phyloP scores from a whole-genome alignment of 2,888 invertebrate genomes.

The Coremacera marginata region DNA sequence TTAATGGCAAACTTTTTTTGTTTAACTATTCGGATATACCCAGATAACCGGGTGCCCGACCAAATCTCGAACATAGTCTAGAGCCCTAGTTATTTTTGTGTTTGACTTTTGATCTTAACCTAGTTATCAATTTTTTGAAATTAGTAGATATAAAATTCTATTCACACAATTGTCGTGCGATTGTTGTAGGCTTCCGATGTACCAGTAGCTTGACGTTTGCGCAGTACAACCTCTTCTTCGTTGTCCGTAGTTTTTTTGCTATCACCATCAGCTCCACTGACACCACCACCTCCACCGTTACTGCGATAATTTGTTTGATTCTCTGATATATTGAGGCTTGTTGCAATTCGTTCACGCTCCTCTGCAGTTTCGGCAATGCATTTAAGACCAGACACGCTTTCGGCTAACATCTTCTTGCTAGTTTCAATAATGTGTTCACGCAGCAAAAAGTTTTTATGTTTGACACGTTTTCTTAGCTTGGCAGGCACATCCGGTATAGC shows the following conservation, averaged over 20 bases:
- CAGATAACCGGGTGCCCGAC: too few species aligned
- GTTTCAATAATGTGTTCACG: slow-evolving; percentile 81
- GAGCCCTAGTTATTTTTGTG: not conserved
- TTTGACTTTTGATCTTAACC: not conserved
- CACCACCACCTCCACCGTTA: slow-evolving; percentile 22
- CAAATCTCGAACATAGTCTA: too few species aligned
- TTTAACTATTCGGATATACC: too few species aligned
- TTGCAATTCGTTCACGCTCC: not conserved
- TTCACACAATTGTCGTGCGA: slow-evolving; percentile 57
- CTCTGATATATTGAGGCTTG: not conserved
- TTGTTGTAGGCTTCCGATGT: slow-evolving; percentile 48
- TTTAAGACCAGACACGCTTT: slow-evolving; percentile 43
- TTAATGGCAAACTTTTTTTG: too few species aligned
- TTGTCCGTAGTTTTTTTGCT: slow-evolving; percentile 43
- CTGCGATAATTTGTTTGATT: slow-evolving; percentile 15
- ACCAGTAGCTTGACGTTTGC: slow-evolving; percentile 44
- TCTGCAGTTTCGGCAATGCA: slow-evolving; percentile 32
- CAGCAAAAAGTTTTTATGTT: slow-evolving; percentile 78
- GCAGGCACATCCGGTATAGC: slow-evolving; percentile 82
- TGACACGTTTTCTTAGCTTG: slow-evolving; percentile 78
- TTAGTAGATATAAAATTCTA: not conserved
- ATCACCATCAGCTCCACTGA: slow-evolving; percentile 10
- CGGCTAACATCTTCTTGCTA: slow-evolving; percentile 70
- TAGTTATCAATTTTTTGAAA: not conserved
- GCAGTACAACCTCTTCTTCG: slow-evolving; percentile 41